Evolutionary conservation across 1,140 invertebrate genomes (phyloP), one percentile per base, ranked within the genome.

Genomic region (Drosophila seguyi): DNA sequence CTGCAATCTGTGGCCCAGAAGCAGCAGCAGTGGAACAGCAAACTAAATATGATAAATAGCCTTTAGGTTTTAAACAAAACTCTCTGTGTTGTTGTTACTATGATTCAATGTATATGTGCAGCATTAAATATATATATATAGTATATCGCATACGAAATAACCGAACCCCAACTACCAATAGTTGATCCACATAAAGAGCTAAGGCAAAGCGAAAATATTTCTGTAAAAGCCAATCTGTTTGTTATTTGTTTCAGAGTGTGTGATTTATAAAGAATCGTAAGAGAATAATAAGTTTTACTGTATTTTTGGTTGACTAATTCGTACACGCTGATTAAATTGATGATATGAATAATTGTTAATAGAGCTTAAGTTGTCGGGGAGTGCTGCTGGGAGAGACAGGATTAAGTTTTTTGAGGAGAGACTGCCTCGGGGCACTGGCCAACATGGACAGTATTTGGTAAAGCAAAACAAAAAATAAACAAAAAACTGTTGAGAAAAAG

Each of bases 41-140:
- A 60, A 50, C 42, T 52, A 55, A 67, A 68, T 25, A 48, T 74
- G 58, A 53, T 53, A 53, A 56, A 76, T 86, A 81, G 77, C 62
- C 68, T 75, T 76, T 82, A 77, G 62, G 63, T 74, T 59, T 80
- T 59, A 76, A 71, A 74, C 39, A 85, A 88, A 53, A 84, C 85
- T 90, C 84, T 88, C 78, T 88, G 85, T 88, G 85, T 88, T 90
- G 84, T 90, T 81, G 60, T 72, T 79, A 72, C 53, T 79, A 58
- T 59, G 48, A 77, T 77, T 68, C 74, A 79, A 76, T 60, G 39
- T 61, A 80, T 68, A 81, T 78, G 52, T 87, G 56, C 68, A 83
- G 68, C 69, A 71, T 84, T 44, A 81, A 36, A 79, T 39, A 48
- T 11, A 48, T 48, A 48, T 11, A 47, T 45, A 62, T 22, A 36